These are phyloP conservation scores for Hemicrepidius hirtus DNA, from an alignment of 2,888 invertebrate species.

Conservation along the genomic window DNA sequence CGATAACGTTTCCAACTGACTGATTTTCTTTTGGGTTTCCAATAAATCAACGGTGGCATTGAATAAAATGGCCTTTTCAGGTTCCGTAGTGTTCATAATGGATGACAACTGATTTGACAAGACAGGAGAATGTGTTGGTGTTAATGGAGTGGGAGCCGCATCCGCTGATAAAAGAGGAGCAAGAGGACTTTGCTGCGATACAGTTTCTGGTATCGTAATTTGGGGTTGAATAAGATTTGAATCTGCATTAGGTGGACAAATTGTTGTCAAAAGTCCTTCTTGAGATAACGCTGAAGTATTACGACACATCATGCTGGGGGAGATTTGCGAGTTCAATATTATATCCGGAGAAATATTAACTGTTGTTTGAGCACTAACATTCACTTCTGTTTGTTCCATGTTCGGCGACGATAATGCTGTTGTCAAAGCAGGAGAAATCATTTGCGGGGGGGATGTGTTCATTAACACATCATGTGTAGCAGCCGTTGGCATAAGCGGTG, in stretches of 20 bases:
- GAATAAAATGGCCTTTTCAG: constrained; percentile 84
- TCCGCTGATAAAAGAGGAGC: constrained; percentile 30
- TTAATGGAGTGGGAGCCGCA: constrained; percentile 43
- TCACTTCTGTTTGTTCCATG: constrained; percentile 68
- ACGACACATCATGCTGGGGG: constrained; percentile 77
- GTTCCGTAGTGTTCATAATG: constrained; percentile 76
- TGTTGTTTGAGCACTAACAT: constrained; percentile 64
- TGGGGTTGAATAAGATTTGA: constrained; percentile 55
- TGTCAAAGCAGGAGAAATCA: constrained; percentile 61
- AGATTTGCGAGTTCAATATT: constrained; percentile 78
- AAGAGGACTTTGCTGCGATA: constrained; percentile 35
- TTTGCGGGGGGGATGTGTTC: constrained; percentile 62
- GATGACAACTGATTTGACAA: constrained; percentile 60
- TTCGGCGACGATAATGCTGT: constrained; percentile 61
- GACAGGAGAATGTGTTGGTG: constrained; percentile 52
- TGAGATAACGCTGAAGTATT: constrained; percentile 59
- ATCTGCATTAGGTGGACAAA: constrained; percentile 64
- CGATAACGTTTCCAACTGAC: constrained; percentile 67
- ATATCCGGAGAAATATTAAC: constrained; percentile 75
- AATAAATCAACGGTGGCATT: constrained; percentile 84
- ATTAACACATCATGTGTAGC: constrained; percentile 70
- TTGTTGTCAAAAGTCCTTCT: constrained; percentile 60
- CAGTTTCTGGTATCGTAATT: constrained; percentile 38
- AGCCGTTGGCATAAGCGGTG: constrained; percentile 54
- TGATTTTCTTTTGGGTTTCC: constrained; percentile 78